phyloP scores from a whole-genome alignment of 2,113 vertebrate genomes.

The Onychostruthus taczanowskii region DNA sequence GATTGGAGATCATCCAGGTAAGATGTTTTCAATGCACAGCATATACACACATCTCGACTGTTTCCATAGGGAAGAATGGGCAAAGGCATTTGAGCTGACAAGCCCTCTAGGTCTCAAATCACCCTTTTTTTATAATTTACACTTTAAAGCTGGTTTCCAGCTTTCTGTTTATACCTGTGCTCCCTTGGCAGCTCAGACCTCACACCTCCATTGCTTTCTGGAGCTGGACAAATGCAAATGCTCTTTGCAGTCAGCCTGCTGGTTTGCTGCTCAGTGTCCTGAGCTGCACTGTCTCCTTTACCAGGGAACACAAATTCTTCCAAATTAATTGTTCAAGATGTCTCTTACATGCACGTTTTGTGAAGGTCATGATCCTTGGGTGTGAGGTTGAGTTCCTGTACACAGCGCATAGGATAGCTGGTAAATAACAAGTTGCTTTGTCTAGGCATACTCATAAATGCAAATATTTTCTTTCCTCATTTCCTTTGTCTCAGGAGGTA shows the following conservation, averaged over 20 bases:
- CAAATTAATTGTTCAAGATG: neutral
- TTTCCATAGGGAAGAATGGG: neutral
- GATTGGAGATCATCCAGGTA: neutral
- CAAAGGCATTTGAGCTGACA: neutral
- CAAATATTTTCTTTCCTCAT: neutral
- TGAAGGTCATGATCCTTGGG: neutral
- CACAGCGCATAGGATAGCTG: neutral
- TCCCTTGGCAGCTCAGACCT: neutral
- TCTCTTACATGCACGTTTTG: rapidly evolving
- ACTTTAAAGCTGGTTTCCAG: neutral
- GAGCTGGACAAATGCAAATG: neutral
- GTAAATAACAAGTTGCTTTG: neutral
- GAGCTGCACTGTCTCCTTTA: neutral
- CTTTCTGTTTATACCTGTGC: neutral
- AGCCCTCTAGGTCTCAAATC: neutral
- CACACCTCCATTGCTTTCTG: neutral
- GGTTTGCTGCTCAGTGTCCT: neutral
- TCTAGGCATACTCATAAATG: neutral
- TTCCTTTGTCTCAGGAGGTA: neutral
- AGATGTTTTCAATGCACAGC: neutral
- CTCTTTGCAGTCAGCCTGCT: neutral
- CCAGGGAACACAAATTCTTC: neutral
- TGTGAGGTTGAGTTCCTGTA: neutral
- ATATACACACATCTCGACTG: neutral
- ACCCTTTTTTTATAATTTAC: neutral